Evolutionary conservation across 2,888 invertebrate genomes (phyloP), one percentile per base, ranked within the genome.

Genomic region (Malacosoma neustria): DNA sequence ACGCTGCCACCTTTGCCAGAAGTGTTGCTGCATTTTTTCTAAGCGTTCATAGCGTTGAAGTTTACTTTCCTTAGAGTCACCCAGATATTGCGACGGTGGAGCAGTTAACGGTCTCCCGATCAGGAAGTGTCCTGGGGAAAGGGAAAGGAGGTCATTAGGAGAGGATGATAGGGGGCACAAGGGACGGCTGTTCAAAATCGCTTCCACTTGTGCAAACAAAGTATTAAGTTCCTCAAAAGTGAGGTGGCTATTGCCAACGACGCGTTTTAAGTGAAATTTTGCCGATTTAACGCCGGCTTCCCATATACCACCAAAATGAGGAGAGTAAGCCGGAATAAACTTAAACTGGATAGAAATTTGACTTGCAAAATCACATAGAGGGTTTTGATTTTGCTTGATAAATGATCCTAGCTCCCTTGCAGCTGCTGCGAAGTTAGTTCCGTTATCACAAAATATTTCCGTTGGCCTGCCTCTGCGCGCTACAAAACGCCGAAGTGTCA

Each of bases 51-150:
- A 45, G 35, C 5, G 46, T 14, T 6, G 39, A 49, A 50, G 45
- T 53, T 48, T 12, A 46, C 48, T 15, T 47, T 50, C 12, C 48
- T 33, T 1, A 51, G 36, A 33, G 41, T 15, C 15, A 6, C 7
- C 5, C 7, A 15, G 15, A 2, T 15, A 4, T 15, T 4, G 15
- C 7, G 15, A 4, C 5, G 15, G 15, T 6, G 7, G 15, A 4
- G 15, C 4, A 7, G 15, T 15, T 15, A 15, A 15, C 1, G 15
- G 15, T 15, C 15, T 15, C 5, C 15, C 15, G 4, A 15, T 15
- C 15, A 15, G 7, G 7, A 15, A 2, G 7, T 15, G 15, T 15
- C 15, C 15, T 6, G 15, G 15, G 15, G 15, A 6, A 4, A 15
- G 7, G 4, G 15, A 15, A 6, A 4, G 2, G 15, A 15, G 7